These are phyloP conservation scores for Pemphigus obesinymphae DNA, from an alignment of 1,140 invertebrate species.

Conservation along the genomic window DNA sequence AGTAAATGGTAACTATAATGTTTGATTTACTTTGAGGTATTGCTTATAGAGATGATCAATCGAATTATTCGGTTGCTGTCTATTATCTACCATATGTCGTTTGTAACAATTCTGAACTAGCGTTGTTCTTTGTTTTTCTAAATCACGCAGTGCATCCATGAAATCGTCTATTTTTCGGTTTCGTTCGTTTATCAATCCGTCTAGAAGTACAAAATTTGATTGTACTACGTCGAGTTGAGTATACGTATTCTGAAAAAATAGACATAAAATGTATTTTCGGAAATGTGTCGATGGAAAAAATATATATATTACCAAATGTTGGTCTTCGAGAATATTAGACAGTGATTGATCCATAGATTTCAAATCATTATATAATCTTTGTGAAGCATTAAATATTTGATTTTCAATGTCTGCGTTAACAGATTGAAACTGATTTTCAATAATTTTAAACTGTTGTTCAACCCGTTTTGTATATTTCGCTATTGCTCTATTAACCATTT, in stretches of 20 bases:
- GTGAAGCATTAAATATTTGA: background rate
- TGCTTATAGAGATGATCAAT: background rate
- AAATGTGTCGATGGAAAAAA: too few species aligned
- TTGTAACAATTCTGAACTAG: background rate
- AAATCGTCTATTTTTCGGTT: background rate
- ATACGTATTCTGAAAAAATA: background rate
- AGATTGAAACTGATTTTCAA: background rate
- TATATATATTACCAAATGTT: background rate
- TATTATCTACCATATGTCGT: background rate
- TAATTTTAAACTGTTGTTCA: background rate
- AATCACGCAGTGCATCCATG: background rate
- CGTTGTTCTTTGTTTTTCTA: background rate
- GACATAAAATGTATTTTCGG: too few species aligned
- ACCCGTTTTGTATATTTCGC: background rate
- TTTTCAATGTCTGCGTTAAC: background rate
- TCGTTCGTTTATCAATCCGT: background rate
- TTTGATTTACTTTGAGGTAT: constrained; percentile 1
- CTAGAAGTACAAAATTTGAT: background rate
- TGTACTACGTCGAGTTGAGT: background rate
- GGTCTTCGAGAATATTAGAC: background rate
- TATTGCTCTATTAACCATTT: background rate
- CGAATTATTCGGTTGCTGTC: background rate
- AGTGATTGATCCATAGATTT: background rate
- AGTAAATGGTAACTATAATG: too few species aligned
- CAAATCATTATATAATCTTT: background rate